Base-by-base conservation (phyloP, 1,140 invertebrate genomes). In the Mactra quadrangularis region DNA sequence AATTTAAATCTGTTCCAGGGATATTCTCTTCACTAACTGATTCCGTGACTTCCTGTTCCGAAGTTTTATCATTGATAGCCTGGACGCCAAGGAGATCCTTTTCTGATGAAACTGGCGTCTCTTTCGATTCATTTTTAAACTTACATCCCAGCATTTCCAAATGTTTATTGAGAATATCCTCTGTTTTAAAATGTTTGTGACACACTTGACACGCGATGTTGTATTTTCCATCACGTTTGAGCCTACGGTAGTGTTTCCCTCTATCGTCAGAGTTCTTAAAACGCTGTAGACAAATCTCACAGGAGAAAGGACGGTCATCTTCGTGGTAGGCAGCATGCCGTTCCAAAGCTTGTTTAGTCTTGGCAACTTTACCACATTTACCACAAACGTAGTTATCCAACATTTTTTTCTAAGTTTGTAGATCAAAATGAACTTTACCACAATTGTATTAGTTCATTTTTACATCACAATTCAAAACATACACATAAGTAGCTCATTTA, bases 171-270 rank as follows among this genome's bases (percentile, higher is more conserved):
- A 71, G 29, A 3, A 81, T 31, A 9, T 81, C 64, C 6, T 57
- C n/a, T n/a, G 50, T 47, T 57, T 71, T 81, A 41, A 81, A 81
- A 71, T 81, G 77, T 35, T 81, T 81, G 66, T 81, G 77, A 50
- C 77, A 81, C 9, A 81, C 62, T 15, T 52, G 50, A 27, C 77
- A 81, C 13, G 77, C 77, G 47, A 50, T 59, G 15, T 29, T 33
- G 29, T 71, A 81, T 47, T 81, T 81, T 19, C 77, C 66, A 71
- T 81, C 77, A 27, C 52, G 29, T 57, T 47, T 66, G 6, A 81
- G 64, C 1, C 77, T 25, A 6, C 77, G 77, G 22, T 81, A 81
- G 45, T 81, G 77, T 38, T 81, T 81, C 22, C 77, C 77, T 35
- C 77, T 45, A 50, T 81, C 77, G 25, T 81, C 77, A 7, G 77